Percentiles rank a stretch among this genome's conserved stretches.
Conservation (phyloP, 1,140 invertebrate genomes). For the Drosophila simulans region DNA sequence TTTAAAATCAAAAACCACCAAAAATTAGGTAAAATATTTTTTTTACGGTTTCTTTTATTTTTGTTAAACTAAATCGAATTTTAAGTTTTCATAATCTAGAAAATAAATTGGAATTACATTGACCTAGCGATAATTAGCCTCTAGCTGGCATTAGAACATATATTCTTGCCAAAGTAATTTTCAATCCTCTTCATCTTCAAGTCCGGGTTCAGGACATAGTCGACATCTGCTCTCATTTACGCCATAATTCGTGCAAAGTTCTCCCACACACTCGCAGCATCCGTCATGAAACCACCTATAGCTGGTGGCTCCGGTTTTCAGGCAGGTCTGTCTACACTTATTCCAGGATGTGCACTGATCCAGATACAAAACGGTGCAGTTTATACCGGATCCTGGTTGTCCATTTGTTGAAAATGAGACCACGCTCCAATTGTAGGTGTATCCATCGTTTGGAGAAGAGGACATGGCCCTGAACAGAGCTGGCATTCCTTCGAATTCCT, state of each 20-base stretch:
- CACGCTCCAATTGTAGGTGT: conserved; percentile 88
- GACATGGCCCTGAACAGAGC: conserved; percentile 93
- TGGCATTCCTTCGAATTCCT: conserved; percentile 92
- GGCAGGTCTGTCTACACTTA: conserved; percentile 87
- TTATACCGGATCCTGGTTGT: conserved; percentile 84
- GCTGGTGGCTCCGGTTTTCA: conserved; percentile 67
- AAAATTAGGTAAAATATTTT: neutral
- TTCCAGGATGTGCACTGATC: conserved; percentile 94
- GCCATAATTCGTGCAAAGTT: conserved; percentile 88
- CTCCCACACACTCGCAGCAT: conserved; percentile 96
- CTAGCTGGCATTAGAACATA: neutral
- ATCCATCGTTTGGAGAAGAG: conserved; percentile 88
- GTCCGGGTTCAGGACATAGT: conserved; percentile 54
- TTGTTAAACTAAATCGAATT: no score
- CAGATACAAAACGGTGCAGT: conserved; percentile 97
- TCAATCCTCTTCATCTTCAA: conserved; percentile 45
- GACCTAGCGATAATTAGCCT: neutral
- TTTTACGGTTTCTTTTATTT: no score
- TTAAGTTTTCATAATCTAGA: no score
- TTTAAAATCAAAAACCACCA: neutral
- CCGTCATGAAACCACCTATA: conserved; percentile 96
- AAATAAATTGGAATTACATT: no score
- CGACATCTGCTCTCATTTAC: conserved; percentile 63
- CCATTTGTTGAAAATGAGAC: conserved; percentile 89
- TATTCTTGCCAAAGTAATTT: neutral